phyloP scores from a whole-genome alignment of 2,797 vertebrate species.

The Pteronotus mesoamericanus region DNA sequence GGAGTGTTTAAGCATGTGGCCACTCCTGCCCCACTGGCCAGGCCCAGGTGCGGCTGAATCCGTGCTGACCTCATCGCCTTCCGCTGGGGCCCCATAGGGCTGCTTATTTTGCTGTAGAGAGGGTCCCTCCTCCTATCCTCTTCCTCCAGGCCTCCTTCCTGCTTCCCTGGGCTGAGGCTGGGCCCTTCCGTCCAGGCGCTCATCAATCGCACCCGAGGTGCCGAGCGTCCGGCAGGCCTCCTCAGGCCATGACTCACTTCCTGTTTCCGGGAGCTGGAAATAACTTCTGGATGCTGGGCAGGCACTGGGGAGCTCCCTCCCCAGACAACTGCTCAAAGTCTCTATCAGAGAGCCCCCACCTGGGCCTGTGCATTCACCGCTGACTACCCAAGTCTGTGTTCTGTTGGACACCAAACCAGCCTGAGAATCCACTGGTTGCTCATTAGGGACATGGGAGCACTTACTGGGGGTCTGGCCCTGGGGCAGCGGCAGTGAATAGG shows the following conservation, averaged over 20 bases:
- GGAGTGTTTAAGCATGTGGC: neutral
- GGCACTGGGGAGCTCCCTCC: neutral
- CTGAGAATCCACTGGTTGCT: neutral
- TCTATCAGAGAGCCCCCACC: neutral
- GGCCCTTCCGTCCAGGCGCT: neutral
- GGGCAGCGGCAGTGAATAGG: neutral
- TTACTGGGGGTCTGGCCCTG: neutral
- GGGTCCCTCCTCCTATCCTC: constrained; percentile 32
- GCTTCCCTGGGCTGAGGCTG: neutral
- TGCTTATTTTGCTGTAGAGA: neutral
- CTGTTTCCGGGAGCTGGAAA: constrained; percentile 43
- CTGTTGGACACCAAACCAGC: neutral
- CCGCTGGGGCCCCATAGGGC: neutral
- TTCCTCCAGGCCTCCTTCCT: constrained; percentile 49
- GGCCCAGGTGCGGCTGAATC: neutral
- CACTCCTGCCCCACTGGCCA: neutral
- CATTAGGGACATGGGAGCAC: neutral
- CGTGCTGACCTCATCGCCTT: constrained; percentile 43
- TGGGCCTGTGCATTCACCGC: neutral
- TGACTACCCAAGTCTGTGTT: neutral
- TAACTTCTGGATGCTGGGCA: neutral
- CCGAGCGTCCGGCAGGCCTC: neutral
- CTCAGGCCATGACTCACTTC: constrained; percentile 57
- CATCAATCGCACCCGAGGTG: neutral
- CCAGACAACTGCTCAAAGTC: neutral